These are phyloP conservation scores for Agrotis ipsilon DNA, from an alignment of 2,888 invertebrate genomes.

Conservation along the genomic window DNA sequence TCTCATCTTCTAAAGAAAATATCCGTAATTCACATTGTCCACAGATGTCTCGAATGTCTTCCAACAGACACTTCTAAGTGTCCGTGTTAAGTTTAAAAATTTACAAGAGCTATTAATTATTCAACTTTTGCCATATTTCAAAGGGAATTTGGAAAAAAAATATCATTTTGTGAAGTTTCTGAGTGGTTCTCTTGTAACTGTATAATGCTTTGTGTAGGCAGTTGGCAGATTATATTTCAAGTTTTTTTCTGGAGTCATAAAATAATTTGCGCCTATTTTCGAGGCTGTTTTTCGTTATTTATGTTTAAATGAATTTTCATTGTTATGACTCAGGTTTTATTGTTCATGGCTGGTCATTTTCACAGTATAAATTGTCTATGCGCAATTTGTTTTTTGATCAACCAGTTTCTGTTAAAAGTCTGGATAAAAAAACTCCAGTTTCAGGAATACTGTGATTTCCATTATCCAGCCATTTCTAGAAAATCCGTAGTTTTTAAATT, in stretches of 20 bases:
- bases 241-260: background rate
- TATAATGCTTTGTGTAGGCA: slow-evolving; percentile 9
- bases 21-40: slow-evolving; percentile 23
- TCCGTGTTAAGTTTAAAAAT: slow-evolving; percentile 55
- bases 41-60: slow-evolving; percentile 56
- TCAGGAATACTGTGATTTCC: background rate
- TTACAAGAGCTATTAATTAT: slow-evolving; percentile 58
- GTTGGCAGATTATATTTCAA: background rate
- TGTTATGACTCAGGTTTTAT: background rate
- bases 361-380: background rate
- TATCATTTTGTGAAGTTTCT: slow-evolving; percentile 19
- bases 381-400: background rate
- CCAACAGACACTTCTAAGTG: slow-evolving; percentile 27
- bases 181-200: slow-evolving; percentile 15
- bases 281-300: background rate
- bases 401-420: too few relatives aligned
- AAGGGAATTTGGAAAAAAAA: slow-evolving; percentile 43
- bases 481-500: background rate
- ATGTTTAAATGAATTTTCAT: background rate
- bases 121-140: slow-evolving; percentile 59
- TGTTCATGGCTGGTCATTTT: background rate
- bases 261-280: background rate
- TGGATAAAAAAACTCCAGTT: background rate
- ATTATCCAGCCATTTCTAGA: background rate
- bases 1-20: slow-evolving; percentile 13